phyloP scores from a whole-genome alignment of 2,113 vertebrate genomes.

The Sorex fumeus region DNA sequence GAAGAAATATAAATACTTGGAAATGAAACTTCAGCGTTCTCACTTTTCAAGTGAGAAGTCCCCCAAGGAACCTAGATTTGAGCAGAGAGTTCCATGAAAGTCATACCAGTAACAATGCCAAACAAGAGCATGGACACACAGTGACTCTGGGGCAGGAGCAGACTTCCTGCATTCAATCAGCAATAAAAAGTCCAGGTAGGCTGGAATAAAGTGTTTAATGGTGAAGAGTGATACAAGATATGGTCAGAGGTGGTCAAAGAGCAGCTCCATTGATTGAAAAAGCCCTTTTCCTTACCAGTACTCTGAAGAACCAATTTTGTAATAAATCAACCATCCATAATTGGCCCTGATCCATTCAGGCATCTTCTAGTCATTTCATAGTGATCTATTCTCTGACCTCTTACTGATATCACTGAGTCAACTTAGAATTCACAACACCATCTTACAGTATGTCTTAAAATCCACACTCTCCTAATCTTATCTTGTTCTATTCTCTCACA shows the following conservation, averaged over 20 bases:
- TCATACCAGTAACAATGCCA: neutral
- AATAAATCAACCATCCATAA: neutral
- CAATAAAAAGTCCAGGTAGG: neutral
- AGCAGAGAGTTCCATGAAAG: neutral
- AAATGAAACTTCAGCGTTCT: neutral
- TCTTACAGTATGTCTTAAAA: conserved; percentile 35
- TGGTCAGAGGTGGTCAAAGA: neutral
- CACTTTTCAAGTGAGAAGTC: neutral
- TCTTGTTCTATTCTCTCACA: neutral
- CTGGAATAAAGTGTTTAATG: neutral
- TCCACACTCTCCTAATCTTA: neutral
- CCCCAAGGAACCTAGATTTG: neutral
- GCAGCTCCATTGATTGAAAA: neutral
- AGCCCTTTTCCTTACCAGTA: neutral
- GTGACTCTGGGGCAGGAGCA: neutral
- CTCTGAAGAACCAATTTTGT: neutral
- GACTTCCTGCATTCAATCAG: neutral
- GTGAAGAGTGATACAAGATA: no score
- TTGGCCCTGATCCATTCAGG: no score
- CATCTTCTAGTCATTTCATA: neutral
- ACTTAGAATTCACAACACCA: conserved; percentile 10
- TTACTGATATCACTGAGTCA: neutral
- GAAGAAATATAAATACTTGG: neutral
- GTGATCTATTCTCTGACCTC: neutral
- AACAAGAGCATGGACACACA: neutral